Conservation (phyloP, 2,888 invertebrate species). For the Drosophila stalkeri region DNA sequence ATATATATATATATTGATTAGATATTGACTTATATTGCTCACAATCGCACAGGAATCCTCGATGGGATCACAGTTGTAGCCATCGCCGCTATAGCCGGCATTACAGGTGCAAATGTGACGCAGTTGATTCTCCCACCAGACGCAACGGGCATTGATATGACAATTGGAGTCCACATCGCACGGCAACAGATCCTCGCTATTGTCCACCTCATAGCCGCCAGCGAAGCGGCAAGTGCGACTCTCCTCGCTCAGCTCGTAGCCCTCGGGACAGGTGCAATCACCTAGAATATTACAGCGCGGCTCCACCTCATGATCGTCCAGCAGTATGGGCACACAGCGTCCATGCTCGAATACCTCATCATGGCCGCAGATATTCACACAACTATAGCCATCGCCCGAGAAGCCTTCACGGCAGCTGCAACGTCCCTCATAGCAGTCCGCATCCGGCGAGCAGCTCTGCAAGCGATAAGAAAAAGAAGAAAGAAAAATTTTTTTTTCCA, state of each 20-base stretch:
- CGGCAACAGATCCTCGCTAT: conserved; percentile 84
- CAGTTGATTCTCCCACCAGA: conserved; percentile 86
- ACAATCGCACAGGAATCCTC: conserved; percentile 87
- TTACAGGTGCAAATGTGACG: conserved; percentile 91
- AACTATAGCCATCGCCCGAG: conserved; percentile 89
- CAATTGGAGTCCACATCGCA: conserved; percentile 93
- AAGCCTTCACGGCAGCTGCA: conserved; percentile 90
- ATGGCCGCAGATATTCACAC: conserved; percentile 76
- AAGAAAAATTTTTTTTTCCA: not conserved
- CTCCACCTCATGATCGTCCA: conserved; percentile 78
- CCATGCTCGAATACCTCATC: conserved; percentile 83
- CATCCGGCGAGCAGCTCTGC: conserved; percentile 87
- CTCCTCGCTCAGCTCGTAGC: conserved; percentile 85
- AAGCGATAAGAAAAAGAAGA: not conserved
- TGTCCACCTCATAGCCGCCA: conserved; percentile 61
- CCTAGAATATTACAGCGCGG: conserved; percentile 83
- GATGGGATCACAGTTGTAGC: conserved; percentile 89
- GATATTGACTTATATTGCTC: conserved; percentile 15
- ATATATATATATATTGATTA: too few relatives aligned
- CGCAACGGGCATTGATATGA: conserved; percentile 92
- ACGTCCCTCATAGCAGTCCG: conserved; percentile 92
- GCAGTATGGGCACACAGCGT: conserved; percentile 75
- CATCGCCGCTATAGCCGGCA: conserved; percentile 94
- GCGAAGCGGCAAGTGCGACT: conserved; percentile 67
- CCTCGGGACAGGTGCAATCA: conserved; percentile 86